A percentile compares a stretch with the other conserved stretches of the same genome.
Conservation (phyloP, 2,797 vertebrate genomes). For the Schizopygopsis malacanthus region DNA sequence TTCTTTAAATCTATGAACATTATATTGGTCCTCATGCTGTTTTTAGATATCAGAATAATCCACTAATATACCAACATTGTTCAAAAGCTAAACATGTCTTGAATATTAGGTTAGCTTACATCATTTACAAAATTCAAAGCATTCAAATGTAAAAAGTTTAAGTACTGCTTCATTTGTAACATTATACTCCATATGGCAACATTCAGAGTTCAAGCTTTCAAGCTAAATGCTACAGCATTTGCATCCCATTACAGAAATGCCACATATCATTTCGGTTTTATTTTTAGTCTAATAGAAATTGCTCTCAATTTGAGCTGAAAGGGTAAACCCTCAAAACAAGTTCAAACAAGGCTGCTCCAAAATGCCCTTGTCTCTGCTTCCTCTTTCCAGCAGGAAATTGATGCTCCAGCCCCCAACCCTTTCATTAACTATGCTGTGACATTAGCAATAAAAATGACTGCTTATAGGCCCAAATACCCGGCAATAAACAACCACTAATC, state of each 20-base stretch:
- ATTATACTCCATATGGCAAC: background rate
- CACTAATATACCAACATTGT: background rate
- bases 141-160: background rate
- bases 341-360: constrained; percentile 35
- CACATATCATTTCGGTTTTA: background rate
- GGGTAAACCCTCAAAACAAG: background rate
- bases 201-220: background rate
- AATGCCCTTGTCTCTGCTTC: background rate
- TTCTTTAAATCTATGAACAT: background rate
- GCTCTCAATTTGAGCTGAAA: constrained; percentile 10
- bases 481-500: constrained; percentile 54
- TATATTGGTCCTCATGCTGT: background rate
- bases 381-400: constrained; percentile 30
- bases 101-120: background rate
- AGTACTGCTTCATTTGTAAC: background rate
- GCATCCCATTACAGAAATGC: constrained; percentile 3
- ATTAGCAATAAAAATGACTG: constrained; percentile 51
- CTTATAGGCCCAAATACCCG: constrained; percentile 40
- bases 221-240: constrained; percentile 7
- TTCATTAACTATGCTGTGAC: constrained; percentile 51
- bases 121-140: background rate
- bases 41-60: background rate
- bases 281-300: background rate
- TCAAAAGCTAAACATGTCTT: background rate
- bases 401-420: constrained; percentile 27